These are phyloP conservation scores for Platalea minor DNA, from an alignment of 2,797 vertebrate genomes.

Conservation along the genomic window DNA sequence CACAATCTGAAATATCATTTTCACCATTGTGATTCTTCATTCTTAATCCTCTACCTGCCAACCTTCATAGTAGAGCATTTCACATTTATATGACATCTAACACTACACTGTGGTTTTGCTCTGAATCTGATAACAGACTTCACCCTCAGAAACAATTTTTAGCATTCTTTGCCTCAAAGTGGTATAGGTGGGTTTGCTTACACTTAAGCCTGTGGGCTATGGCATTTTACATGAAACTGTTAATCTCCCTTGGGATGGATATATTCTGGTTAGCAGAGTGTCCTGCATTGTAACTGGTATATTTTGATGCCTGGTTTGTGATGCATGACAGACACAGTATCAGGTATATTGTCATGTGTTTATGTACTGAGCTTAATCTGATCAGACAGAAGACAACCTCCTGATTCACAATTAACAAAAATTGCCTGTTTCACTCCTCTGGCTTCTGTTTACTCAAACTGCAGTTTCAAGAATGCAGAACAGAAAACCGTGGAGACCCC, in stretches of 20 bases:
- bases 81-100: background rate
- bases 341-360: background rate
- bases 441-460: background rate
- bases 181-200: background rate
- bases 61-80: background rate
- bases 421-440: background rate
- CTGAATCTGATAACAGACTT: background rate
- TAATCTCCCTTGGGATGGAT: background rate
- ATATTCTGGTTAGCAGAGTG: background rate
- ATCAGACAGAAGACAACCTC: background rate
- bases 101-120: background rate
- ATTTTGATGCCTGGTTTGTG: background rate
- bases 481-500: background rate
- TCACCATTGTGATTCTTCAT: background rate
- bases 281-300: background rate
- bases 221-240: background rate
- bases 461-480: background rate
- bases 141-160: background rate
- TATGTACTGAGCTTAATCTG: background rate
- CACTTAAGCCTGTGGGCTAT: background rate
- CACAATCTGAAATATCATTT: background rate
- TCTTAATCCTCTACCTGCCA: background rate
- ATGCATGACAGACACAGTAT: background rate
- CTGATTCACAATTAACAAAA: background rate
- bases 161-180: background rate